phyloP scores from a whole-genome alignment of 2,113 vertebrate genomes.

The Rostratula benghalensis region DNA sequence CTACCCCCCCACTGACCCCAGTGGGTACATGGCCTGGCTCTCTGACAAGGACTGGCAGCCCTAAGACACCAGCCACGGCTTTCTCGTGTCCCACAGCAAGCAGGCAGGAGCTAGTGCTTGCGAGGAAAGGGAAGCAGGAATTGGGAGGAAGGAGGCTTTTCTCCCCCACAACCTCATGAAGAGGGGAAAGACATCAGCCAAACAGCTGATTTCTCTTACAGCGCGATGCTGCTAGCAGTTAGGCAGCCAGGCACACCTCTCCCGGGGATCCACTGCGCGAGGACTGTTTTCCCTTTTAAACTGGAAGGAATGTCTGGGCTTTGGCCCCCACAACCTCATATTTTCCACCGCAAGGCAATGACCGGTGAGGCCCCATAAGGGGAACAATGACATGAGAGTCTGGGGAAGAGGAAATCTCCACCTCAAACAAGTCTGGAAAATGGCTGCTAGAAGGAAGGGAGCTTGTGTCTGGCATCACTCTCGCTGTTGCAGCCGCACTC shows the following conservation, averaged over 20 bases:
- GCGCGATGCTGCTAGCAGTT: background rate
- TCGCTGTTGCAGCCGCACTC: background rate
- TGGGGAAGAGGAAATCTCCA: constrained; percentile 39
- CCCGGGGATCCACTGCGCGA: rapidly evolving
- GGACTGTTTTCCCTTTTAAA: constrained; percentile 19
- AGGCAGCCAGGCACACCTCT: background rate
- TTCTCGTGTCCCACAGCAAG: background rate
- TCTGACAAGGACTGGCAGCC: background rate
- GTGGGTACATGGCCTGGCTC: background rate
- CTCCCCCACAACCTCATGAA: background rate
- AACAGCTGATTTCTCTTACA: constrained; percentile 4
- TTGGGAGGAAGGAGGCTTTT: background rate
- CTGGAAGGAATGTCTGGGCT: constrained; percentile 47
- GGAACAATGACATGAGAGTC: constrained; percentile 59
- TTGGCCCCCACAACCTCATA: constrained; percentile 18
- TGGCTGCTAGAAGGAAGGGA: constrained; percentile 3
- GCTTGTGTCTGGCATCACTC: background rate
- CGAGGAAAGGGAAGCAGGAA: background rate
- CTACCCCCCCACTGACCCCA: background rate
- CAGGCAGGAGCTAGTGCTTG: background rate
- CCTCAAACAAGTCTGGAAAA: constrained; percentile 46
- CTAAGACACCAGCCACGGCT: background rate
- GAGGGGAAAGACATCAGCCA: background rate
- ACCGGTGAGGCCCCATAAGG: constrained; percentile 45
- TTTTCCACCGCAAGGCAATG: constrained; percentile 59